Evolutionary conservation across 2,888 invertebrate species (phyloP).

Genomic region (Vandiemenella viatica): DNA sequence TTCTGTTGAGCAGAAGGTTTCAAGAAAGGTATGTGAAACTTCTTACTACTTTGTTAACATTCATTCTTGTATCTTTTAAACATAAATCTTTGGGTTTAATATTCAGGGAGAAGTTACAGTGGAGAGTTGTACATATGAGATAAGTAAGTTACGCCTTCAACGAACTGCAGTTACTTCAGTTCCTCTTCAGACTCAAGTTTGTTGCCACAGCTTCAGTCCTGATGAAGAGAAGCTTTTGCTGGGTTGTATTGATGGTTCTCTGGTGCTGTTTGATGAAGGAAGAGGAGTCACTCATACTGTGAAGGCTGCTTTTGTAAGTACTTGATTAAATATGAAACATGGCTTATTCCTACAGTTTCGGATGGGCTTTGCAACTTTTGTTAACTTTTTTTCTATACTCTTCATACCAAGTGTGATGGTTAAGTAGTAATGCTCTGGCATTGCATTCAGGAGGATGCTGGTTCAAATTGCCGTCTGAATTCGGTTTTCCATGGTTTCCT

Average conservation of each 20-base stretch:
- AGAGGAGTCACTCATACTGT: conserved; percentile 59
- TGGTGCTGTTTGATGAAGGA: conserved; percentile 62
- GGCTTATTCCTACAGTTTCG: too few relatives aligned
- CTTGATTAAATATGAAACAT: too few relatives aligned
- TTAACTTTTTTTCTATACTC: too few relatives aligned
- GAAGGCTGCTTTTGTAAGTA: conserved; percentile 64
- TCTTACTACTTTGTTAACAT: too few relatives aligned
- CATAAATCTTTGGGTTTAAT: neutral
- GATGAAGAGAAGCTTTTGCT: conserved; percentile 60
- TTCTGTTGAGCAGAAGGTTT: conserved; percentile 69
- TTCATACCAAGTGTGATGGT: too few relatives aligned
- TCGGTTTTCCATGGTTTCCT: too few relatives aligned
- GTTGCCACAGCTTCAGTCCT: conserved; percentile 49
- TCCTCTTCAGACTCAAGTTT: conserved; percentile 51
- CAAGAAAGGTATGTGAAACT: conserved; percentile 38
- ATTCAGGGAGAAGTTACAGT: conserved; percentile 49
- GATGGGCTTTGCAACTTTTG: too few relatives aligned
- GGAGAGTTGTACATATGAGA: conserved; percentile 48
- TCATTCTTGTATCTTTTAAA: too few relatives aligned
- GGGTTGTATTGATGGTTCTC: conserved; percentile 72
- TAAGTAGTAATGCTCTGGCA: too few relatives aligned
- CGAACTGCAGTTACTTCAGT: conserved; percentile 50
- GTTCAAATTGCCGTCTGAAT: too few relatives aligned
- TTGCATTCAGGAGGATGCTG: too few relatives aligned
- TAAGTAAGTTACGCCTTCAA: conserved; percentile 43